phyloP scores from a whole-genome alignment of 2,113 vertebrate genomes.

The Lathamus discolor region DNA sequence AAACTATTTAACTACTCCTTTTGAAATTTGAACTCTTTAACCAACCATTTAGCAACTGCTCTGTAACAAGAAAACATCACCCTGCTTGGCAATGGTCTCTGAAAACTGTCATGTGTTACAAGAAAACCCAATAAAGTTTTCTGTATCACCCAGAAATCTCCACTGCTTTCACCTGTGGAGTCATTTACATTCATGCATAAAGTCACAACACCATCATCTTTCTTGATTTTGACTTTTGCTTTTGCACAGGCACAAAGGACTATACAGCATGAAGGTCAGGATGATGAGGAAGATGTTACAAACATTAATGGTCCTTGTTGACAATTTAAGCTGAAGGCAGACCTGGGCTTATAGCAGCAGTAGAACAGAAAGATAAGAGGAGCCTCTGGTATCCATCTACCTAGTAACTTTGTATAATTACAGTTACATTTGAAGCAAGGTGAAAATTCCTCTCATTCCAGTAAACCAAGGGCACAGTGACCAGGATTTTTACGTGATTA shows the following conservation, averaged over 20 bases:
- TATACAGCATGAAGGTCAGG: neutral
- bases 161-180: neutral
- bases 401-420: neutral
- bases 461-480: constrained; percentile 61
- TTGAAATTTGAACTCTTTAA: neutral
- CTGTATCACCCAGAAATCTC: neutral
- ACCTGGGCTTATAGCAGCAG: neutral
- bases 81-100: neutral
- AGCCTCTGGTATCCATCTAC: neutral
- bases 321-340: neutral
- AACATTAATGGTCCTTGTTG: neutral
- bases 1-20: neutral
- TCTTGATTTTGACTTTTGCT: neutral
- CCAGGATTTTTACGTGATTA: constrained; percentile 57
- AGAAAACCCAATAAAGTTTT: neutral
- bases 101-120: neutral
- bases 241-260: neutral
- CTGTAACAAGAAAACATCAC: neutral
- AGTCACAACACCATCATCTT: neutral
- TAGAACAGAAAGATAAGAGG: neutral
- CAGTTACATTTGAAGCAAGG: constrained; percentile 88
- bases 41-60: neutral
- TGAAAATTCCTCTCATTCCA: constrained; percentile 77
- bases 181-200: neutral
- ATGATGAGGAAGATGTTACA: neutral